Evolutionary conservation across 1,140 invertebrate genomes (phyloP).

Genomic region (Phthorimaea operculella): DNA sequence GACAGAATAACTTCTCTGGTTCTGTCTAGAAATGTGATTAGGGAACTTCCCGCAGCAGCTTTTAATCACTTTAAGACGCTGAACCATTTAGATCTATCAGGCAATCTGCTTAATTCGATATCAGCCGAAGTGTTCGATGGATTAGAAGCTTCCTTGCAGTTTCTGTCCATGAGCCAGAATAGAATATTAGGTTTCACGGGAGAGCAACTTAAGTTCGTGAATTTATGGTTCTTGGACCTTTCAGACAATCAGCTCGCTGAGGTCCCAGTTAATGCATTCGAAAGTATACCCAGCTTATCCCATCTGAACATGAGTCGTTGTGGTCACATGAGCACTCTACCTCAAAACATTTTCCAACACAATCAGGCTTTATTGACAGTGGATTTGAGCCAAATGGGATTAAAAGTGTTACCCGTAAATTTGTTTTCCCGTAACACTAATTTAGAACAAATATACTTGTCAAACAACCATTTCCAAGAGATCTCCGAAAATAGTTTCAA

Average conservation of each 20-base stretch:
- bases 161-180: constrained; percentile 82
- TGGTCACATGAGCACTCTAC: constrained; percentile 72
- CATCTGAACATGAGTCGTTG: constrained; percentile 84
- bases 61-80: constrained; percentile 83
- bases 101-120: constrained; percentile 80
- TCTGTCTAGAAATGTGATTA: constrained; percentile 85
- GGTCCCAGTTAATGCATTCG: constrained; percentile 75
- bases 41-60: constrained; percentile 82
- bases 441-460: constrained; percentile 74
- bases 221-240: constrained; percentile 78
- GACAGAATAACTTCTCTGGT: constrained; percentile 73
- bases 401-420: constrained; percentile 77
- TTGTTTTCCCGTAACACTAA: constrained; percentile 75
- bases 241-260: constrained; percentile 83
- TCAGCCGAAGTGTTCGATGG: constrained; percentile 80
- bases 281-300: constrained; percentile 74
- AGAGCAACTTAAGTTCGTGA: constrained; percentile 73
- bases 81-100: constrained; percentile 79
- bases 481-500: constrained; percentile 78
- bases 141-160: constrained; percentile 76
- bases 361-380: constrained; percentile 72
- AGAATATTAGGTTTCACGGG: constrained; percentile 74
- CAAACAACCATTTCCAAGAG: constrained; percentile 76
- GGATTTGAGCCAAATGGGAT: constrained; percentile 78
- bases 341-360: constrained; percentile 70